Conservation (phyloP, 2,797 vertebrate species). For the Mycteria americana region DNA sequence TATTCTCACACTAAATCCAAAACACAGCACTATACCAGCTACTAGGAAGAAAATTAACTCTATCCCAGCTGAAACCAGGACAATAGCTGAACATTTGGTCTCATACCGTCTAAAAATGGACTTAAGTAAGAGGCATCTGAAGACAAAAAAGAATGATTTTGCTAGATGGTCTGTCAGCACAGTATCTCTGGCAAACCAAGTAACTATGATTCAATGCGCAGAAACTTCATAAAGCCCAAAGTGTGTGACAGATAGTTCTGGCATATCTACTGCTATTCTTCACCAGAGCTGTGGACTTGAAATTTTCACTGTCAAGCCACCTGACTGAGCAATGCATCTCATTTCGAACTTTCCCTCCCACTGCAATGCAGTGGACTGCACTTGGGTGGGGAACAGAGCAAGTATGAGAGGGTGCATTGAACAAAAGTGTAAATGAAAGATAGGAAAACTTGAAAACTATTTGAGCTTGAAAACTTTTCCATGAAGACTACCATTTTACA, state of each 20-base stretch:
- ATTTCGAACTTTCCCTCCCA: neutral
- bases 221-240: neutral
- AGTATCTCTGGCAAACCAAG: neutral
- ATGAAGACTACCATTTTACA: neutral
- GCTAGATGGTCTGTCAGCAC: neutral
- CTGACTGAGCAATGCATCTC: neutral
- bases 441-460: neutral
- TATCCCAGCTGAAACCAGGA: no score
- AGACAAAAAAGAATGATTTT: neutral
- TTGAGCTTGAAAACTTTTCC: neutral
- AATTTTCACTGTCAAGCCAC: neutral
- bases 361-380: neutral
- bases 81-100: neutral
- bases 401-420: neutral
- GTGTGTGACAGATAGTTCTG: neutral
- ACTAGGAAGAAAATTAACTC: no score
- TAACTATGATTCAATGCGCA: neutral
- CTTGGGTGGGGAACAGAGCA: neutral
- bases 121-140: neutral
- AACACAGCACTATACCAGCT: no score
- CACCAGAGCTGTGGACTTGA: neutral
- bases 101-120: neutral
- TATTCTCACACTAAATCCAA: no score
- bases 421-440: neutral
- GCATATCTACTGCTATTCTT: neutral